These are phyloP conservation scores for Himantopus leucocephalus DNA, from an alignment of 2,113 vertebrate species.

Conservation along the genomic window DNA sequence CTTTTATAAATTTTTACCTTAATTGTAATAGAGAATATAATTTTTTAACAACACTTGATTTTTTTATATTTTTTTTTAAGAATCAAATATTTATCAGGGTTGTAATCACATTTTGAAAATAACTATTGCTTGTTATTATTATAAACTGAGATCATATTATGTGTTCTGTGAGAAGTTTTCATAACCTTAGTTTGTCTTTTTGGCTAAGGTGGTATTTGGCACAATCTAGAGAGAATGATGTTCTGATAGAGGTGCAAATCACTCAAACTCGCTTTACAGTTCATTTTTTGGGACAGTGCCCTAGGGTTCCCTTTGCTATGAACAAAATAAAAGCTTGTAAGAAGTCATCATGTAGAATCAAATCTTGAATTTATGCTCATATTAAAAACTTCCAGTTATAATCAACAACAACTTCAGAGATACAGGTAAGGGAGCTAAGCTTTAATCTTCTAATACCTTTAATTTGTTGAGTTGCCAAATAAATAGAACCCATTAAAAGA, in stretches of 20 bases:
- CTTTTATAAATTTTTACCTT: background rate
- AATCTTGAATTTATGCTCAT: background rate
- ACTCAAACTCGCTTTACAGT: background rate
- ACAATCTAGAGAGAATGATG: background rate
- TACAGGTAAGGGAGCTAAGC: background rate
- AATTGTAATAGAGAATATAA: background rate
- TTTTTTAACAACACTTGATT: background rate
- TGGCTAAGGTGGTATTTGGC: background rate
- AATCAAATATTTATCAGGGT: background rate
- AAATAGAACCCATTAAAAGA: background rate
- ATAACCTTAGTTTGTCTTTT: background rate
- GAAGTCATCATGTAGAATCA: background rate
- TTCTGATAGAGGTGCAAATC: background rate
- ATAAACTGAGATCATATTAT: background rate
- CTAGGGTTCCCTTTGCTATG: background rate
- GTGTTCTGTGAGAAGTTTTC: background rate
- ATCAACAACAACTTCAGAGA: background rate
- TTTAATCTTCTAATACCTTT: background rate
- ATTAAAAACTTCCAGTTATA: background rate
- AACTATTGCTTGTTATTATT: background rate
- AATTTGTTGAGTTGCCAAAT: background rate
- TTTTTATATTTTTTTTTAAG: background rate
- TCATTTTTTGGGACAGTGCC: background rate
- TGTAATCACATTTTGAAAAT: background rate
- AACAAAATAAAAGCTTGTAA: background rate